phyloP scores from a whole-genome alignment of 1,140 invertebrate genomes.

The Myzus persicae region DNA sequence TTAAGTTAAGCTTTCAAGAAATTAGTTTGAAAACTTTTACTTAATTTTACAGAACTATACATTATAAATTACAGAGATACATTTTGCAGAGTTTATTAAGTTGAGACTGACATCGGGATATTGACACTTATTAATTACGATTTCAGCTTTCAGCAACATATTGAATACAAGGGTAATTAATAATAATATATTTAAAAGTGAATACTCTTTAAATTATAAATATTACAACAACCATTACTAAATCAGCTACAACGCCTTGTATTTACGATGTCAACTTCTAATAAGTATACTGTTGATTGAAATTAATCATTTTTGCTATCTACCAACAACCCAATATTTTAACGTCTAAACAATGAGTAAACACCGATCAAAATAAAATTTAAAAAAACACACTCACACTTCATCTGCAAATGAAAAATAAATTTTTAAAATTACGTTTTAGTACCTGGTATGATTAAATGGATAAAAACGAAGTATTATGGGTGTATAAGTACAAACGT shows the following conservation, averaged over 20 bases:
- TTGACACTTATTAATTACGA: not conserved
- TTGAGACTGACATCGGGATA: not conserved
- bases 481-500: no score
- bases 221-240: not conserved
- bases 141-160: not conserved
- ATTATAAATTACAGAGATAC: constrained; percentile 12
- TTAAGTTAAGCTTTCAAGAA: not conserved
- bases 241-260: not conserved
- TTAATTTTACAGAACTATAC: not conserved
- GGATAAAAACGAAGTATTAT: no score
- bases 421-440: not conserved
- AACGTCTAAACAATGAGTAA: not conserved
- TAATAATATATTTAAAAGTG: not conserved
- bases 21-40: not conserved
- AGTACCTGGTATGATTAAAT: not conserved
- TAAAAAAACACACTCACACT: not conserved
- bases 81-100: not conserved
- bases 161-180: not conserved
- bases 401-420: not conserved
- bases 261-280: not conserved
- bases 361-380: not conserved
- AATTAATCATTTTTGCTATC: not conserved
- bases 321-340: not conserved
- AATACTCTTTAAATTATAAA: not conserved
- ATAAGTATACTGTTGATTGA: not conserved